phyloP scores from a whole-genome alignment of 2,888 invertebrate species.

The Thera britannica region DNA sequence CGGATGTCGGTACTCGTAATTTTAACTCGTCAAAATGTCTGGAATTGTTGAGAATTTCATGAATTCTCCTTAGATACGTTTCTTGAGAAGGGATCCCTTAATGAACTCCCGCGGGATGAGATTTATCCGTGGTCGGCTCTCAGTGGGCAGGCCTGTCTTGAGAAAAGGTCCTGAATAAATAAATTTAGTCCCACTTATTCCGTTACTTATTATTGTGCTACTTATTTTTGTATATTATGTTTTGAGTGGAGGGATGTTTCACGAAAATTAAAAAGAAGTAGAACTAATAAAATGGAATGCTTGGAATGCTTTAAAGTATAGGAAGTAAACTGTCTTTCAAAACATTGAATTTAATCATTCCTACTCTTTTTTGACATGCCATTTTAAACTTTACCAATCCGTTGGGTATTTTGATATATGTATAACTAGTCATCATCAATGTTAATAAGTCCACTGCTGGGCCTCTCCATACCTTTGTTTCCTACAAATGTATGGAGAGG shows the following conservation, averaged over 20 bases:
- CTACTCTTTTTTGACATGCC: no score
- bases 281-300: no score
- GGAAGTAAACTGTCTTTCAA: no score
- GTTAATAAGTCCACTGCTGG: no score
- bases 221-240: conserved; percentile 18
- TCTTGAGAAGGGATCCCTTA: conserved; percentile 36
- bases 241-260: not conserved
- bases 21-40: conserved; percentile 22
- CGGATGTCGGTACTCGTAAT: conserved; percentile 7
- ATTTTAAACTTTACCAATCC: no score
- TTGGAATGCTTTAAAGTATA: no score
- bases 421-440: no score
- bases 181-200: conserved; percentile 24
- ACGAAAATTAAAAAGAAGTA: not conserved
- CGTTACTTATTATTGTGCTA: conserved; percentile 10
- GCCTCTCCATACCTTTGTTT: no score
- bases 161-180: conserved; percentile 30
- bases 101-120: conserved; percentile 44
- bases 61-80: conserved; percentile 20
- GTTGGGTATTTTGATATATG: no score
- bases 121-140: conserved; percentile 30
- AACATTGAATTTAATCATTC: no score
- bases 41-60: conserved; percentile 25
- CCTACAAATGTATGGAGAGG: no score
- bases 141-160: conserved; percentile 23